Percentiles rank a stretch among this genome's conserved stretches.
Evolutionary conservation across 2,113 vertebrate species (phyloP).

Genomic region (Calyptommatus sinebrachiatus): DNA sequence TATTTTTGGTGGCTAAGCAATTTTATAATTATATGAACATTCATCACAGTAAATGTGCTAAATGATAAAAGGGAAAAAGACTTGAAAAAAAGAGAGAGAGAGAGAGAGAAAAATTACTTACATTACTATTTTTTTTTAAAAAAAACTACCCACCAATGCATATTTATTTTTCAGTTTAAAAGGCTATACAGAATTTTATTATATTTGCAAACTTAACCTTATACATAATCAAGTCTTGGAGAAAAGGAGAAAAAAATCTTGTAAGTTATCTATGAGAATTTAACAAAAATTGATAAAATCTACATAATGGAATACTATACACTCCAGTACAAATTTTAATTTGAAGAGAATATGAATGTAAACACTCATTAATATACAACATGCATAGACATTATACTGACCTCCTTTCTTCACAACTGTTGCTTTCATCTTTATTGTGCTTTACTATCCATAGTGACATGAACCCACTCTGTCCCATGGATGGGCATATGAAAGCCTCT

Average conservation of each 20-base stretch:
- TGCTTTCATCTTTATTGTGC: conserved; percentile 70
- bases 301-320: conserved; percentile 74
- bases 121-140: conserved; percentile 70
- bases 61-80: conserved; percentile 71
- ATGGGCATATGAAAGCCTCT: background rate
- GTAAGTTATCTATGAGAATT: conserved; percentile 79
- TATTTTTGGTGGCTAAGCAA: conserved; percentile 74
- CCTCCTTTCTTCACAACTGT: conserved; percentile 67
- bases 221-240: conserved; percentile 78
- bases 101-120: conserved; percentile 72
- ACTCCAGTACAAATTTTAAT: conserved; percentile 67
- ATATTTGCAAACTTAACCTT: conserved; percentile 81
- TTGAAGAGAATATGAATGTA: conserved; percentile 76
- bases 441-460: conserved; percentile 57
- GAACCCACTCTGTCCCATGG: background rate
- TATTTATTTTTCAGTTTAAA: conserved; percentile 73
- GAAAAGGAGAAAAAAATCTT: conserved; percentile 44
- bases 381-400: conserved; percentile 77
- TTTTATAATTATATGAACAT: conserved; percentile 75
- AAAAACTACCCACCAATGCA: conserved; percentile 51
- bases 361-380: conserved; percentile 78
- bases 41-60: conserved; percentile 74
- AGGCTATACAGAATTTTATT: conserved; percentile 80
- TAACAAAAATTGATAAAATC: conserved; percentile 73
- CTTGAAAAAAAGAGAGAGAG: conserved; percentile 53